Conservation (phyloP, 2,797 vertebrate species). For the Sphenopsis melanotis region DNA sequence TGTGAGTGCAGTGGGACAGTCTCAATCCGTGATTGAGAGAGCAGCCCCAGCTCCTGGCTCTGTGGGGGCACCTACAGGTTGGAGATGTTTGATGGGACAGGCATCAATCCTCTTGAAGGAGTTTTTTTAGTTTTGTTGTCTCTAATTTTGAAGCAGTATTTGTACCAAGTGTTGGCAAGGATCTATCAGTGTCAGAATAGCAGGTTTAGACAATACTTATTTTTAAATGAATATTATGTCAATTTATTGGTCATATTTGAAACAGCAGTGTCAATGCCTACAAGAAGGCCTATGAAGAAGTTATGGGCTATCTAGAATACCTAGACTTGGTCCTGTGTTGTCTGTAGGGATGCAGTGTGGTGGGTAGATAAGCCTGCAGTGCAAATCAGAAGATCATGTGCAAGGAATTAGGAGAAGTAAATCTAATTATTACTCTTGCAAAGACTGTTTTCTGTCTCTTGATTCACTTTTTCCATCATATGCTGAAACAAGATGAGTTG, state of each 20-base stretch:
- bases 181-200: not conserved
- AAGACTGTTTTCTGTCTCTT: not conserved
- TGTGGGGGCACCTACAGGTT: not conserved
- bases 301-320: rapidly evolving
- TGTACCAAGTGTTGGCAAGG: not conserved
- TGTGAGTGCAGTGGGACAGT: not conserved
- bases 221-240: not conserved
- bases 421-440: not conserved
- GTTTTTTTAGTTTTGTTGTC: not conserved
- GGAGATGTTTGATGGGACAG: not conserved
- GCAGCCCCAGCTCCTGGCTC: not conserved
- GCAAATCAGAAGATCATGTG: not conserved
- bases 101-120: not conserved
- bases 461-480: not conserved
- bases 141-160: not conserved
- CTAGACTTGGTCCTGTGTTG: not conserved
- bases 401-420: not conserved
- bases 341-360: not conserved
- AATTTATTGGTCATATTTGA: not conserved
- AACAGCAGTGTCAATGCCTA: not conserved
- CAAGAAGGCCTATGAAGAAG: not conserved
- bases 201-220: not conserved
- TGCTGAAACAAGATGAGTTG: not conserved
- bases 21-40: not conserved
- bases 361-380: not conserved